These are phyloP conservation scores for Caenorhabditis sp. DNA, from an alignment of 2,888 invertebrate species.

Conservation along the genomic window DNA sequence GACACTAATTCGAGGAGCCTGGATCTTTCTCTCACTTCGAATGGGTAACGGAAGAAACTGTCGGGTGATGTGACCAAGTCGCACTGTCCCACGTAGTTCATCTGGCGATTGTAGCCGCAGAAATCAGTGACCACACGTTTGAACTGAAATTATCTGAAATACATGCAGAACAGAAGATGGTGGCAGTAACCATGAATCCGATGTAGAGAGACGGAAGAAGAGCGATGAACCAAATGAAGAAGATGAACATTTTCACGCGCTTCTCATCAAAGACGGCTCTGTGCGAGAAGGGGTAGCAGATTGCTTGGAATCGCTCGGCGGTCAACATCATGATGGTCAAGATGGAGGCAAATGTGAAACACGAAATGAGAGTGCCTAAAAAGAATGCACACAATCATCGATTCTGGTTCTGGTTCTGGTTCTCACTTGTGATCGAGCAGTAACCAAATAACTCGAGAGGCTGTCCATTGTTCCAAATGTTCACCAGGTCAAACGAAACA, in stretches of 20 bases:
- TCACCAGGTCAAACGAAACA: conserved; percentile 76
- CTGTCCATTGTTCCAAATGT: conserved; percentile 71
- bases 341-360: conserved; percentile 78
- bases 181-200: conserved; percentile 67
- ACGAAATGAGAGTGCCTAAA: conserved; percentile 73
- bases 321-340: conserved; percentile 75
- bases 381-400: background rate
- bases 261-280: conserved; percentile 57
- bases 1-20: background rate
- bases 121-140: conserved; percentile 74
- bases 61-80: conserved; percentile 68
- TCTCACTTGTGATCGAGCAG: conserved; percentile 72
- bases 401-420: background rate
- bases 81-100: conserved; percentile 68
- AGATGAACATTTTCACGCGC: conserved; percentile 68
- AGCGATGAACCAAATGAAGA: conserved; percentile 72
- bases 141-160: conserved; percentile 64
- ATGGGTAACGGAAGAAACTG: conserved; percentile 59
- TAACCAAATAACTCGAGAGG: conserved; percentile 71
- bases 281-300: conserved; percentile 76
- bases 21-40: conserved; percentile 56
- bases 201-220: conserved; percentile 75
- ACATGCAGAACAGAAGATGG: background rate
- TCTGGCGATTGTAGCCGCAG: conserved; percentile 72
- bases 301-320: conserved; percentile 75